Conservation (phyloP, 1,140 invertebrate species). For the Latrodectus geometricus region DNA sequence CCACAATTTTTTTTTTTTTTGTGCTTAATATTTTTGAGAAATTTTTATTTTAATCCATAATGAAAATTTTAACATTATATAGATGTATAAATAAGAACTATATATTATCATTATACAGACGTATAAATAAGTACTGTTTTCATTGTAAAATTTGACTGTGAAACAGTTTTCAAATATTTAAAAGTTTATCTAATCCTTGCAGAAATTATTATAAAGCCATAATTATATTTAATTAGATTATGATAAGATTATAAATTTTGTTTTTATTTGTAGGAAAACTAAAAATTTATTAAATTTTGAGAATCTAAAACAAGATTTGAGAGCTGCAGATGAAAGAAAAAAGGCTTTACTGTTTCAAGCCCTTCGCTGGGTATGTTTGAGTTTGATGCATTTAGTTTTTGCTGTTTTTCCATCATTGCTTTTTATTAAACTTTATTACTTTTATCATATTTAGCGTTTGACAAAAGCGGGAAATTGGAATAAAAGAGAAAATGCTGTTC, state of each 20-base stretch:
- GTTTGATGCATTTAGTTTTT: neutral
- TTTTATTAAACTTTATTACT: neutral
- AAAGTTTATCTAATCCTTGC: too few relatives aligned
- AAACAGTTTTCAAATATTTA: too few relatives aligned
- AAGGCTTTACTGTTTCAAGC: constrained; percentile 76
- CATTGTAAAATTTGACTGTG: too few relatives aligned
- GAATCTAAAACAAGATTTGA: constrained; percentile 75
- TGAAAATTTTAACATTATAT: too few relatives aligned
- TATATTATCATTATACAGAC: too few relatives aligned
- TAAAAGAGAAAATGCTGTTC: constrained; percentile 29
- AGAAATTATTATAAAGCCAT: too few relatives aligned
- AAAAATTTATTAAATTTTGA: constrained; percentile 68
- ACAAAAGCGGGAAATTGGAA: constrained; percentile 33
- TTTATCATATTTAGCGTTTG: constrained; percentile 32
- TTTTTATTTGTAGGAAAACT: constrained; percentile 1
- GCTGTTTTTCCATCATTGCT: neutral
- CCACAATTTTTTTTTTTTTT: too few relatives aligned
- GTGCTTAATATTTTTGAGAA: too few relatives aligned
- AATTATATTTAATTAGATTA: neutral
- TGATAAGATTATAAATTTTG: neutral
- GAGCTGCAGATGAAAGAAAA: constrained; percentile 69
- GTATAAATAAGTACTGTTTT: too few relatives aligned
- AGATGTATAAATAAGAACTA: too few relatives aligned
- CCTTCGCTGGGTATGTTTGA: constrained; percentile 73
- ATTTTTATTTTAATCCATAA: too few relatives aligned